Evolutionary conservation across 2,888 invertebrate genomes (phyloP).

Genomic region (Melanotus villosus): DNA sequence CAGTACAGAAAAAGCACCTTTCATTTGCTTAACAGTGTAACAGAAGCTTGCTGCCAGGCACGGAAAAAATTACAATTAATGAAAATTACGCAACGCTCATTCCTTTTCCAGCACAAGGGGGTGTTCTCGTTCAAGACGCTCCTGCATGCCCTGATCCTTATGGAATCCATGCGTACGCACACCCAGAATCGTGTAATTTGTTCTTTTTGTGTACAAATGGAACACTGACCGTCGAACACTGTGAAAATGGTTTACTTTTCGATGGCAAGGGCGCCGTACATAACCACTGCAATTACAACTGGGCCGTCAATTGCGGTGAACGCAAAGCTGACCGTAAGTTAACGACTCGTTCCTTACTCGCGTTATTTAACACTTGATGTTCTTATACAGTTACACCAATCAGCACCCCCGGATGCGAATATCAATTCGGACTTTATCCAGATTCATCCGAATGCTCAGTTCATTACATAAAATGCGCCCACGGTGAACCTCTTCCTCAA

Average conservation of each 20-base stretch:
- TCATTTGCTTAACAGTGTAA: not conserved
- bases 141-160: slow-evolving; percentile 86
- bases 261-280: slow-evolving; percentile 92
- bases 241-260: slow-evolving; percentile 92
- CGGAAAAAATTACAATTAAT: no score
- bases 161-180: slow-evolving; percentile 88
- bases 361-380: no score
- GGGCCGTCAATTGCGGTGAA: slow-evolving; percentile 90
- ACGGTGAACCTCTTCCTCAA: slow-evolving; percentile 84
- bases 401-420: slow-evolving; percentile 87
- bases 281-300: slow-evolving; percentile 95
- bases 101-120: slow-evolving; percentile 73
- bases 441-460: slow-evolving; percentile 86
- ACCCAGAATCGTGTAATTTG: slow-evolving; percentile 89
- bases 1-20: not conserved
- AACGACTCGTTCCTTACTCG: no score
- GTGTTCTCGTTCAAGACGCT: slow-evolving; percentile 74
- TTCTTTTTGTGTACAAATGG: slow-evolving; percentile 95
- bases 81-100: no score
- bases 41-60: no score
- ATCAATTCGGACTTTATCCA: slow-evolving; percentile 91
- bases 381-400: slow-evolving; percentile 84
- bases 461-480: slow-evolving; percentile 88
- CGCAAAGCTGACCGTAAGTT: slow-evolving; percentile 86
- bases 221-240: slow-evolving; percentile 89